phyloP scores from a whole-genome alignment of 2,113 vertebrate genomes.

The Cariama cristata region DNA sequence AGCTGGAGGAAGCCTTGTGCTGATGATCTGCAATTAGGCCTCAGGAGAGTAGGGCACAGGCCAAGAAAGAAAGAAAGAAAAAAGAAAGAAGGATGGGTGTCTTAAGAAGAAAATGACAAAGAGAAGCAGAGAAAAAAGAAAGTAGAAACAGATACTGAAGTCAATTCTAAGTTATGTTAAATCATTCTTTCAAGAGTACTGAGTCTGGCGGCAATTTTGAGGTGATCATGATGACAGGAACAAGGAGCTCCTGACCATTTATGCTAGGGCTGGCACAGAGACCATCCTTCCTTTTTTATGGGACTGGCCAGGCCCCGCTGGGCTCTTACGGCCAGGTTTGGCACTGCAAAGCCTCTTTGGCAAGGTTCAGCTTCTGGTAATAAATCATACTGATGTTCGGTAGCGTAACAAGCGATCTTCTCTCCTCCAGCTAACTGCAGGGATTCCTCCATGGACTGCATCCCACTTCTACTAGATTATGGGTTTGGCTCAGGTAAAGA shows the following conservation, averaged over 20 bases:
- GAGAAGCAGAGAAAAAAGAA: neutral
- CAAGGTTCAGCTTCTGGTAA: neutral
- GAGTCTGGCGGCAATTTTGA: neutral
- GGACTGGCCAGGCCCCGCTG: neutral
- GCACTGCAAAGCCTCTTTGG: neutral
- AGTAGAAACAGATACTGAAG: neutral
- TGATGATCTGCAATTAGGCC: neutral
- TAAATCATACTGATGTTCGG: accelerated
- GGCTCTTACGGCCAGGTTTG: neutral
- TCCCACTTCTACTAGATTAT: neutral
- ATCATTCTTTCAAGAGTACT: neutral
- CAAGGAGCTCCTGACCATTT: neutral
- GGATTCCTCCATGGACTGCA: neutral
- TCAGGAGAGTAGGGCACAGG: neutral
- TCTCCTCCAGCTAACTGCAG: neutral
- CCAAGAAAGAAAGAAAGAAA: neutral
- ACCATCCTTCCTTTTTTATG: neutral
- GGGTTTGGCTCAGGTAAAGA: neutral
- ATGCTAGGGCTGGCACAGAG: neutral
- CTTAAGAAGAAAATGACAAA: neutral
- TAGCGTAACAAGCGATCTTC: neutral
- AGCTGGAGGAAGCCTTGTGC: neutral
- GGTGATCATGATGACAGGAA: neutral
- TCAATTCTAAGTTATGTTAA: neutral
- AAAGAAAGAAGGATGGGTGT: neutral